Conservation (phyloP, 2,888 invertebrate genomes). For the Herminia tarsipennalis region DNA sequence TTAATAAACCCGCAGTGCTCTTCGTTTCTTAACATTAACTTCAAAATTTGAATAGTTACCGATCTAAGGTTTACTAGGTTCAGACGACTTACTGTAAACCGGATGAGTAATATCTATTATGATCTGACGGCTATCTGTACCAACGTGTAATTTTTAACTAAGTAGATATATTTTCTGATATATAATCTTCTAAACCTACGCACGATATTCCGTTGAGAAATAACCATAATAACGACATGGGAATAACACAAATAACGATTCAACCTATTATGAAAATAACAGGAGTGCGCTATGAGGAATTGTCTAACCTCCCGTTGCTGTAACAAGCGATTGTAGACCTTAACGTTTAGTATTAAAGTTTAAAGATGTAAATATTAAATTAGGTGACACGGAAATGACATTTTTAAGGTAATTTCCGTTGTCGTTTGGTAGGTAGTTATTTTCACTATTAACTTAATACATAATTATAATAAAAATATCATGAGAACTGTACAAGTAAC, state of each 20-base stretch:
- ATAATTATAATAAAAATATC: too few relatives aligned
- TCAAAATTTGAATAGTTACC: too few relatives aligned
- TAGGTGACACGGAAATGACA: constrained; percentile 6
- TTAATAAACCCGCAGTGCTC: too few relatives aligned
- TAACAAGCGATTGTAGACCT: constrained; percentile 5
- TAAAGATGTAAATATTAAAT: neutral
- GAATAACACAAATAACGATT: constrained; percentile 9
- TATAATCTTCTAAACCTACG: constrained; percentile 11
- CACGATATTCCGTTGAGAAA: constrained; percentile 6
- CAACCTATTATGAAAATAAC: constrained; percentile 21
- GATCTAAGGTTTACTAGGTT: neutral
- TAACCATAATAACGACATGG: constrained; percentile 5
- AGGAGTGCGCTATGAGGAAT: constrained; percentile 19
- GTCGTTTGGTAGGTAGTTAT: too few relatives aligned
- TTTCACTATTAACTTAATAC: too few relatives aligned
- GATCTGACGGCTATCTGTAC: constrained; percentile 1
- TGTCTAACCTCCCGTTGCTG: constrained; percentile 1
- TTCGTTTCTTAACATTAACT: too few relatives aligned
- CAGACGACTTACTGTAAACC: neutral
- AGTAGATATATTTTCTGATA: constrained; percentile 1
- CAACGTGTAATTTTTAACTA: constrained; percentile 10
- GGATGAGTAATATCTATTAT: constrained; percentile 5
- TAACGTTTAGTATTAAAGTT: neutral
- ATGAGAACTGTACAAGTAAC: too few relatives aligned
- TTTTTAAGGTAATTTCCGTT: constrained; percentile 11